Conservation (phyloP, 2,113 vertebrate species). For the Peromyscus maniculatus region DNA sequence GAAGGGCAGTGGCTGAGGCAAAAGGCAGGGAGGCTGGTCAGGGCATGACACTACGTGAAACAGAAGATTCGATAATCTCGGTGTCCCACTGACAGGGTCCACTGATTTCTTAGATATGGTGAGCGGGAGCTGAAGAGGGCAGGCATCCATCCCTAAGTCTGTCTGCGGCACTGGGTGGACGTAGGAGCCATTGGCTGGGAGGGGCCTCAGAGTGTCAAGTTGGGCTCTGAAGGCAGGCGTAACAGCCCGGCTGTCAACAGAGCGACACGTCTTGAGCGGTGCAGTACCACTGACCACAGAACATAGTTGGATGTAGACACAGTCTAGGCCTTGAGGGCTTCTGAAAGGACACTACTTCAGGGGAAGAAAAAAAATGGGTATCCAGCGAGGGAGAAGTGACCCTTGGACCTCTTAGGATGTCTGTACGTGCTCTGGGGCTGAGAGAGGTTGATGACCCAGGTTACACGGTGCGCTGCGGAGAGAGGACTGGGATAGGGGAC, state of each 20-base stretch:
- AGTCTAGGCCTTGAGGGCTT: background rate
- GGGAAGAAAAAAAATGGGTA: background rate
- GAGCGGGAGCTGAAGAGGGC: background rate
- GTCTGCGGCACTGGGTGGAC: background rate
- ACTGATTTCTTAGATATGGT: background rate
- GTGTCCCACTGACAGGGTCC: background rate
- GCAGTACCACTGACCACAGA: background rate
- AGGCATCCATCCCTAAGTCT: background rate
- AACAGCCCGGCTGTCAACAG: background rate
- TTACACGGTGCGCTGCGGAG: rapidly evolving
- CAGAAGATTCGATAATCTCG: background rate
- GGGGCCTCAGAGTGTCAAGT: background rate
- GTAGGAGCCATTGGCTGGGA: background rate
- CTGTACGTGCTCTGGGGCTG: background rate
- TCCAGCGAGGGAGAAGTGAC: no score
- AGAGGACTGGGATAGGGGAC: rapidly evolving
- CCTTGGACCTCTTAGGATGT: background rate
- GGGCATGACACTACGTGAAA: background rate
- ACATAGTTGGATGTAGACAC: background rate
- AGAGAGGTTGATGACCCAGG: background rate
- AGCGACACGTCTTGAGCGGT: background rate
- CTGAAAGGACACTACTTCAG: background rate
- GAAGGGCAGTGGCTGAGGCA: background rate
- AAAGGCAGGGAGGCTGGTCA: background rate
- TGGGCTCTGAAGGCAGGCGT: background rate